Conservation (phyloP, 1,140 invertebrate species). For the Hycleus cichorii region DNA sequence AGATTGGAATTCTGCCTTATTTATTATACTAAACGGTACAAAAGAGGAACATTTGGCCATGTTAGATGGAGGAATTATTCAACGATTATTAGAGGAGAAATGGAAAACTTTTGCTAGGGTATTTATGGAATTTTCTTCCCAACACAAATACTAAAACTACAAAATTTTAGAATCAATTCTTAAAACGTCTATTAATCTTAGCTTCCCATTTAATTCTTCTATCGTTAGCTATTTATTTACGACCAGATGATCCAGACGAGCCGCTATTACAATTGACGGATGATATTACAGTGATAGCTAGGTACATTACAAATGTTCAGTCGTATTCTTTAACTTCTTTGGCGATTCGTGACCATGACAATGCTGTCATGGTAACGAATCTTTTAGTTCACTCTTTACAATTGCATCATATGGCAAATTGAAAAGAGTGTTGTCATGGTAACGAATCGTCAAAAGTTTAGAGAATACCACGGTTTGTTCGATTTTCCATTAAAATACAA, state of each 20-base stretch:
- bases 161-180: slow-evolving; percentile 70
- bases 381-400: background rate
- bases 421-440: too few relatives aligned
- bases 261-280: slow-evolving; percentile 49
- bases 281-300: slow-evolving; percentile 45
- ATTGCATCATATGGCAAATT: too few relatives aligned
- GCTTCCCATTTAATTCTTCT: slow-evolving; percentile 81
- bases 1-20: slow-evolving; percentile 98
- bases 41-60: slow-evolving; percentile 98
- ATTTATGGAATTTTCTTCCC: slow-evolving; percentile 30
- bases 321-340: too few relatives aligned
- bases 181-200: slow-evolving; percentile 81
- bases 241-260: slow-evolving; percentile 57
- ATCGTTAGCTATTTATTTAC: slow-evolving; percentile 82
- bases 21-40: slow-evolving; percentile 94
- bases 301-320: slow-evolving; percentile 20
- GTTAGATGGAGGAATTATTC: slow-evolving; percentile 96
- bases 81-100: slow-evolving; percentile 94
- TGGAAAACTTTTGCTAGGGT: slow-evolving; percentile 98
- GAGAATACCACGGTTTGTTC: slow-evolving; percentile 39
- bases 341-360: too few relatives aligned
- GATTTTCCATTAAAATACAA: too few relatives aligned
- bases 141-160: background rate
- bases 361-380: too few relatives aligned
- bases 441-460: too few relatives aligned